Evolutionary conservation across 1,140 invertebrate genomes (phyloP), one percentile per base, ranked within the genome.

Genomic region (Caenorhabditis inopinata): DNA sequence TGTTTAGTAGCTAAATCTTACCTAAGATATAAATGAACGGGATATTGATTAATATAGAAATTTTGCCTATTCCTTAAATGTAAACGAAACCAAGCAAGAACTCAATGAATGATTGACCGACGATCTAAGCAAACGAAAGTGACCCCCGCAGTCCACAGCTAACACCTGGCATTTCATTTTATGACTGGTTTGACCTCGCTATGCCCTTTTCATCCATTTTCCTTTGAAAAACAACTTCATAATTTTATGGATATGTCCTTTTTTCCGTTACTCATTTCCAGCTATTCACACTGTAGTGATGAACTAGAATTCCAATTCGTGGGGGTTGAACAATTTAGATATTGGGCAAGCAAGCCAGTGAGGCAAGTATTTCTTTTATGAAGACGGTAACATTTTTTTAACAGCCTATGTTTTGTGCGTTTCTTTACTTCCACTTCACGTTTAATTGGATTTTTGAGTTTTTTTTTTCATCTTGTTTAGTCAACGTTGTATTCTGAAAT

Each of bases 171-270:
- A 58, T 58, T 6, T 3, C n/a, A 32, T 68, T 68, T 68, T 32
- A 68, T 42, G 58, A 18, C 21, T 21, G 2, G 58, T 21, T 12
- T 38, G 58, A 42, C 58, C 58, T 68, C 58, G 38, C 32, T 38
- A 38, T 38, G 14, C n/a, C 58, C 32, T 68, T 38, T 38, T 68
- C n/a, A 9, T 21, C 9, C 25, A 6, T 23, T 21, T 5, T 2
- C 25, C 25, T 23, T 23, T 23, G 35, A 32, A 58, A 58, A 58
- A 58, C 51, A 32, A 7, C 58, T 29, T 68, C 38, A 38, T 32
- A 68, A 23, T 42, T 68, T 68, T 68, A 68, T 68, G 58, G 58
- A 68, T 68, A 7, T 68, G 3, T 38, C 38, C 51, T 58, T 58
- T 32, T n/a, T n/a, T n/a, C n/a, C n/a, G n/a, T n/a, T n/a, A n/a